These are phyloP conservation scores for Solen grandis DNA, from an alignment of 1,140 invertebrate genomes.

Conservation along the genomic window DNA sequence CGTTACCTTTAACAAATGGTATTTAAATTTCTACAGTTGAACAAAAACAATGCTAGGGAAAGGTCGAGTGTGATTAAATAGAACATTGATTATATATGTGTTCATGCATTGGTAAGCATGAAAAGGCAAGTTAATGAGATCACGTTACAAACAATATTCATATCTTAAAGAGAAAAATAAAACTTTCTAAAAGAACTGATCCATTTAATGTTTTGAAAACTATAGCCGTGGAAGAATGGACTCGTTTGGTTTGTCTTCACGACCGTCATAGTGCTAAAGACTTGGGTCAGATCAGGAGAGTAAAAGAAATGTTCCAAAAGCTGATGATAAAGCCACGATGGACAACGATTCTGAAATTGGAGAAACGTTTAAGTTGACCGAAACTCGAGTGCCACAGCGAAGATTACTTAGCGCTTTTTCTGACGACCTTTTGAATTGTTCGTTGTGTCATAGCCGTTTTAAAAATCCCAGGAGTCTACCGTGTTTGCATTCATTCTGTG, in stretches of 20 bases:
- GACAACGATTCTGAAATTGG: conserved; percentile 52
- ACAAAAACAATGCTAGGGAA: too few species aligned
- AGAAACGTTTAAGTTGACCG: conserved; percentile 45
- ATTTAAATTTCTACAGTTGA: too few species aligned
- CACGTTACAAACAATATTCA: too few species aligned
- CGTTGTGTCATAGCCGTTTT: conserved; percentile 48
- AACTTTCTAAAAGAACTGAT: not conserved
- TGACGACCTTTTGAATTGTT: conserved; percentile 47
- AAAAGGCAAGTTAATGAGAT: too few species aligned
- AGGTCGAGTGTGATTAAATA: too few species aligned
- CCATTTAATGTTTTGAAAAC: not conserved
- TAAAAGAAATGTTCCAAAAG: not conserved
- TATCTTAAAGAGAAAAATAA: not conserved
- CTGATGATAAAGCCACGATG: not conserved
- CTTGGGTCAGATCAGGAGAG: not conserved
- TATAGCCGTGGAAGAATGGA: not conserved
- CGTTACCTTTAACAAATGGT: too few species aligned
- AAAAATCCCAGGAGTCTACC: conserved; percentile 45
- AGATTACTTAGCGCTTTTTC: conserved; percentile 41
- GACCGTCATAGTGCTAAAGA: not conserved
- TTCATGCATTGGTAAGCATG: too few species aligned
- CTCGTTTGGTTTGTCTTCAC: not conserved
- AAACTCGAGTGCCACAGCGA: conserved; percentile 17
- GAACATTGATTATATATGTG: too few species aligned
- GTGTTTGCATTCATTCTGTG: conserved; percentile 49